Evolutionary conservation across 2,113 vertebrate species (phyloP).

Genomic region (Regulus satrapa): DNA sequence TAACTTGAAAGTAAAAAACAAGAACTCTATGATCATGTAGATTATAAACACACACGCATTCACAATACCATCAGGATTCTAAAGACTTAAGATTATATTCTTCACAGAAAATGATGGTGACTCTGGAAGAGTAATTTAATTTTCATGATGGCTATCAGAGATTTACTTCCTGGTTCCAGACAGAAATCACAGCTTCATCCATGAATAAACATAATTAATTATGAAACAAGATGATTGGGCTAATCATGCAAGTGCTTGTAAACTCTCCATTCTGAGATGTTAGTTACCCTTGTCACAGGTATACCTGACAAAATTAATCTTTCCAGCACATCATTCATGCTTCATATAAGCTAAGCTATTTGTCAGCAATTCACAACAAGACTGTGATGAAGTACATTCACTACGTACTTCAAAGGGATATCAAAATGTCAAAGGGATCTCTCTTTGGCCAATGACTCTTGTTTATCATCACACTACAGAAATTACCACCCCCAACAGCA

Average conservation of each 20-base stretch:
- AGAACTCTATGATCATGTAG: not conserved
- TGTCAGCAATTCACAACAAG: conserved; percentile 38
- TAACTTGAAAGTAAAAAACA: not conserved
- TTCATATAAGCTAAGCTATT: not conserved
- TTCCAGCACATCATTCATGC: not conserved
- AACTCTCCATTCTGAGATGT: not conserved
- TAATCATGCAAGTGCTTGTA: conserved; percentile 17
- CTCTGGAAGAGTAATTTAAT: not conserved
- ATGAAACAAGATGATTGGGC: conserved; percentile 14
- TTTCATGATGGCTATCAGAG: not conserved
- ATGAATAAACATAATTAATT: conserved; percentile 17
- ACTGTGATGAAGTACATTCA: conserved; percentile 1
- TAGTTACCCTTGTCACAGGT: not conserved
- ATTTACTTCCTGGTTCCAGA: not conserved
- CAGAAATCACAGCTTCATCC: not conserved
- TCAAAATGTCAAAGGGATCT: not conserved
- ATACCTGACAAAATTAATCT: conserved; percentile 43
- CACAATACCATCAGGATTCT: not conserved
- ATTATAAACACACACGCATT: not conserved
- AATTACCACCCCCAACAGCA: not conserved
- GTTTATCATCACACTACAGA: not conserved
- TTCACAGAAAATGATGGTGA: not conserved
- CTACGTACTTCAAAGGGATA: no score
- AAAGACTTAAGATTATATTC: not conserved
- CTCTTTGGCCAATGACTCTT: not conserved